Evolutionary conservation across 2,113 vertebrate species (phyloP), one percentile per base, ranked within the genome.

Genomic region (Trematomus loennbergii): DNA sequence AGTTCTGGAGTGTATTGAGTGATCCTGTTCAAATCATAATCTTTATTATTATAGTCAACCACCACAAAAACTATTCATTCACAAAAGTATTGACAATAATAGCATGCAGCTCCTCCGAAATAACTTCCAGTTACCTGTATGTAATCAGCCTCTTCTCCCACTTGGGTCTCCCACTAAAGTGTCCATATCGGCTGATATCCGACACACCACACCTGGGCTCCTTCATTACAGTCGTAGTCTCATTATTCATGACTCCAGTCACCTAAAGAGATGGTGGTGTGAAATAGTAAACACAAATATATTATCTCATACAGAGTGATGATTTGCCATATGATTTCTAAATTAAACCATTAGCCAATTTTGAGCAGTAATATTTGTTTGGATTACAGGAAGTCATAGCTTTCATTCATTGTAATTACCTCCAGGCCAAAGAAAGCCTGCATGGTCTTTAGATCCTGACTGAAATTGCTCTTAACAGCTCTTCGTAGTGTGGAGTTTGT

Each of bases 91-190:
- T 49, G 18, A 29, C 48, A 48, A 11, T 43, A 25, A 69, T 22
- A 29, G 13, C 5, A 29, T 29, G 25, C 22, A 15, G 9, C 64
- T 68, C 9, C 12, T 4, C 0, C 3, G 6, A 45, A 16, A 8
- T 40, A 1, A 20, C 55, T 13, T 29, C n/a, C 11, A 22, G 12
- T 69, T 79, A 96, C 93, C 94, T 96, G 90, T 96, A 94, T 5
- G 92, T 96, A 69, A 96, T 71, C n/a, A 66, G 84, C 49, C 82
- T 93, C 78, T 96, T 96, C 78, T 91, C 4, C 93, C 93, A 96
- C 65, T 87, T 96, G 65, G 91, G 93, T 36, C 87, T 85, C 66
- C 93, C 94, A 33, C 52, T 66, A 75, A 96, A 96, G 77, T 95
- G 88, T 13, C 83, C 90, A 18, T 91, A 95, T 48, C 89, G 92